Base-by-base conservation (phyloP, 2,888 invertebrate species). In the Brassicogethes aeneus region DNA sequence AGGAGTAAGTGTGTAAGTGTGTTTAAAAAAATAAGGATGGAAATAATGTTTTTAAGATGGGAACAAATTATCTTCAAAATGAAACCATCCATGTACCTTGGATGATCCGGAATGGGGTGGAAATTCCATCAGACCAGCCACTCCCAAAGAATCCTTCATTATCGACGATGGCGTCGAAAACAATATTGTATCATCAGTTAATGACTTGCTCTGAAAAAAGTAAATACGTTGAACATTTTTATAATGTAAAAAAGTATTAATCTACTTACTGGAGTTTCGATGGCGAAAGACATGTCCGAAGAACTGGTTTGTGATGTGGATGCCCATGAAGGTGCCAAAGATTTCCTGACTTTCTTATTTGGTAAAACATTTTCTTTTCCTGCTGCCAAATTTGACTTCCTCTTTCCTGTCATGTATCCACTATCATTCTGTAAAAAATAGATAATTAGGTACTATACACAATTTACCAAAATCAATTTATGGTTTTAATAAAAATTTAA, bases 101-200 rank as follows among this genome's bases (percentile, higher is more conserved):
- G 63, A 60, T 47, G 63, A 61, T 53, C 60, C 62, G 48, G 61
- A 56, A 50, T 68, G 66, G 41, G 65, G 55, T 41, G 68, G 65
- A 63, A 68, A 70, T 64, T 81, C 79, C 53, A 79, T 69, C 49
- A 80, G 75, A 37, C 78, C 78, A 60, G 77, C 77, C 42, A 76
- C 75, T 43, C 82, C 75, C 35, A 89, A 74, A 3, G 86, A 83
- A 59, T 91, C 83, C 61, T 87, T 86, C 56, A 91, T 79, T 50
- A 93, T 86, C 14, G 88, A 87, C 1, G 90, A 85, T 0, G 93
- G 91, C 0, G 93, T 91, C 0, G 91, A 90, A 65, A 90, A 90
- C 55, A 87, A 69, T 5, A 84, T 80, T 23, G 80, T 79, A 60
- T 85, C 83, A 2, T 82, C 82, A 12, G 77, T 80, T 56, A 92